Conservation (phyloP, 2,113 vertebrate genomes). For the Neolamprologus ventralis region DNA sequence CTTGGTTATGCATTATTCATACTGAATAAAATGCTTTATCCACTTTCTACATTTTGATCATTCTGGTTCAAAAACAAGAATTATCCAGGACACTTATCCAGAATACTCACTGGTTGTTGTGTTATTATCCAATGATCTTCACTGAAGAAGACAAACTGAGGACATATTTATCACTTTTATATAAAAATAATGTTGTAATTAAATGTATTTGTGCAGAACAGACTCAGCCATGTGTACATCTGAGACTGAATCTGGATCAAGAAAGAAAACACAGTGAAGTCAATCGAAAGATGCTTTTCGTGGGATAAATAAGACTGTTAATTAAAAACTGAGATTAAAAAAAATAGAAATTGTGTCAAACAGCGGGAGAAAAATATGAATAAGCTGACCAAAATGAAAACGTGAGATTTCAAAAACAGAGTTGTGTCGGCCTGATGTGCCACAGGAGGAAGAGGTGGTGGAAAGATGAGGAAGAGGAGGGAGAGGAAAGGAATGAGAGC, state of each 20-base stretch:
- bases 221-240: not conserved
- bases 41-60: not conserved
- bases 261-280: not conserved
- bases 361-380: not conserved
- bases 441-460: not conserved
- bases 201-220: not conserved
- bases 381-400: not conserved
- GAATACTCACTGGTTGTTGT: not conserved
- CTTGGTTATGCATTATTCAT: not conserved
- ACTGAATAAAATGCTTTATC: not conserved
- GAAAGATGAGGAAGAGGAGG: not conserved
- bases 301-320: not conserved
- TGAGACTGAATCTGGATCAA: not conserved
- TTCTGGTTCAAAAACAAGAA: not conserved
- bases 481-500: constrained; percentile 34
- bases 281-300: not conserved
- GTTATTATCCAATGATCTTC: not conserved
- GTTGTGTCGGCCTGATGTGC: not conserved
- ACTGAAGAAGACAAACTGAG: not conserved
- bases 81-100: not conserved
- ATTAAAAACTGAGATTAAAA: not conserved
- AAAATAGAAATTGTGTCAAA: not conserved
- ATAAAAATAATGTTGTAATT: not conserved
- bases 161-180: not conserved
- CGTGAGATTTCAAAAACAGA: not conserved